Evolutionary conservation across 2,797 vertebrate genomes (phyloP), one percentile per base, ranked within the genome.

Genomic region (Spinibarbus caldwelli): DNA sequence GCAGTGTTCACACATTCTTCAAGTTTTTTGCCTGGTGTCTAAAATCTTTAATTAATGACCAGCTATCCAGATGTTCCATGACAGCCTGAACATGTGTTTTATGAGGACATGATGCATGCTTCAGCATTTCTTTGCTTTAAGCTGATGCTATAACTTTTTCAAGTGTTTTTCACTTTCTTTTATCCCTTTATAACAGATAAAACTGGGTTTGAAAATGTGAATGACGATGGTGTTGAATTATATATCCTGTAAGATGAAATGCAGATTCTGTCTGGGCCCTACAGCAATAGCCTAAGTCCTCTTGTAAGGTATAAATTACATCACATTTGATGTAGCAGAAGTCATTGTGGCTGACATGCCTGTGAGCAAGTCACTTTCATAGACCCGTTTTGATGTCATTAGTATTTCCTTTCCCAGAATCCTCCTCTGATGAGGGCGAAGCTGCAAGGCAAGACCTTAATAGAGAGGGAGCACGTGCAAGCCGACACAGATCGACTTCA

Each of bases 221-320:
- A 79, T 82, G 62, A 87, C 86, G 84, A 57, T 82, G 82, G 64
- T 82, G 68, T 77, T 70, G 52, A 83, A 76, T 91, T 91, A 88
- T 78, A 68, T 41, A 38, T 79, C 43, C 83, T 68, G 85, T 81
- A 17, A 15, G 17, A 88, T 90, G 82, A 84, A 87, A 68, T 62
- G 57, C 43, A 36, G 57, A 52, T 38, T 29, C 38, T 82, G 89
- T 75, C 78, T 83, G 73, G 70, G 81, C 88, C 89, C 83, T 64
- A 79, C 81, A 87, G 90, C 78, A 87, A 90, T 88, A 87, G 72
- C 85, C 31, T 34, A 78, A 62, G 62, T 82, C 70, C 66, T 64
- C 84, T 80, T 64, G 70, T 78, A 77, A 73, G 68, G 84, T 76
- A 83, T 86, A 82, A 91, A 85, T 90, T 80, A 86, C 57, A 77